Evolutionary conservation across 2,888 invertebrate genomes (phyloP).

Genomic region (Gnatocerus cornutus): DNA sequence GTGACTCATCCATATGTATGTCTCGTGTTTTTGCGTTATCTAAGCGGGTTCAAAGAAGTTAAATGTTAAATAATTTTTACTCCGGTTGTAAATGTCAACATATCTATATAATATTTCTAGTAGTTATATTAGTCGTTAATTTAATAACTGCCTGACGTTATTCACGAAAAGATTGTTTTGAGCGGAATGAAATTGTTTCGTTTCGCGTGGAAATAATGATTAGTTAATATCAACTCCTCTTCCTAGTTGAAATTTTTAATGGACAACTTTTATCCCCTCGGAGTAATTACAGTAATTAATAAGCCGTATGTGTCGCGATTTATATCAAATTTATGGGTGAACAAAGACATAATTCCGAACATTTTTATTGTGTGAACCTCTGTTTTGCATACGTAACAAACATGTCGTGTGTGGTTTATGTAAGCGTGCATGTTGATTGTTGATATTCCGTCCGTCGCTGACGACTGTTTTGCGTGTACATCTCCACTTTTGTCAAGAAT

Average conservation of each 20-base stretch:
- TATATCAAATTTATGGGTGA: constrained; percentile 27
- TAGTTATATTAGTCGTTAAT: constrained; percentile 1
- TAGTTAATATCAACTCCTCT: background rate
- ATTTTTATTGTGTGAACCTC: constrained; percentile 31
- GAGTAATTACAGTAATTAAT: constrained; percentile 17
- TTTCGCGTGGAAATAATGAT: too few relatives aligned
- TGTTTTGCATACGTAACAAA: constrained; percentile 38
- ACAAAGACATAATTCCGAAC: constrained; percentile 30
- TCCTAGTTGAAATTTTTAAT: background rate
- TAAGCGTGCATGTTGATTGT: constrained; percentile 44
- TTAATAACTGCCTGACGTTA: background rate
- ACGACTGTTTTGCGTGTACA: constrained; percentile 45
- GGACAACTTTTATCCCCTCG: background rate
- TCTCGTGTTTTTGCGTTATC: constrained; percentile 1
- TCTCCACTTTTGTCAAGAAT: constrained; percentile 34
- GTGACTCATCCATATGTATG: background rate
- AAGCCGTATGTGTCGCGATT: constrained; percentile 15
- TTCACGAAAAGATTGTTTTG: background rate
- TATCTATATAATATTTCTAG: background rate
- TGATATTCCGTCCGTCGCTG: constrained; percentile 41
- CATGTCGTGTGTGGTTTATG: constrained; percentile 39
- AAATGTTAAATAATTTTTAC: constrained; percentile 4
- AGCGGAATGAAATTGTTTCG: too few relatives aligned
- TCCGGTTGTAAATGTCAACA: constrained; percentile 9
- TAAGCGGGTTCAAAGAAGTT: constrained; percentile 6